Base-by-base conservation (phyloP, 2,797 vertebrate species). In the Urosaurus nigricauda region DNA sequence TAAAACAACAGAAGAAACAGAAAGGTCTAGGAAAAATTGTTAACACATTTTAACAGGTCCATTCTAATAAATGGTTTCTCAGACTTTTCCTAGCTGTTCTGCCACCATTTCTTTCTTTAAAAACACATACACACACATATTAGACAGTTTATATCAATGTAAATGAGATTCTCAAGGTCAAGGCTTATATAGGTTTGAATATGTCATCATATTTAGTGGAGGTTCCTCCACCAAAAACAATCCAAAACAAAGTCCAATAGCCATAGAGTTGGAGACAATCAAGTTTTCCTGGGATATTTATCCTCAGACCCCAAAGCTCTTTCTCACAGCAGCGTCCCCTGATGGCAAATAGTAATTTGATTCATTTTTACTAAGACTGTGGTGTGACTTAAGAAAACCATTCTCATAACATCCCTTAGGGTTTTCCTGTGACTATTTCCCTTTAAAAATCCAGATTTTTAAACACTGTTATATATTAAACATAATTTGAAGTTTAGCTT, bases 61-160 rank as follows among this genome's bases (percentile, higher is more conserved):
- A 91, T 90, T 94, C 95, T 93, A 86, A 85, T 82, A 81, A 92
- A 83, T 79, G 26, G 35, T 89, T 65, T 71, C 79, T 78, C 65
- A 90, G 89, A 29, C 35, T 81, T 26, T 90, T 88, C 56, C 12
- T 81, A 56, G 73, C 19, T 19, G 9, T 80, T 92, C 73, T 90
- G 87, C 26, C 86, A 21, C 47, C 92, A 82, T 21, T 51, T 51
- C 9, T 51, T 51, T 43, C 26, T 43, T 87, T 90, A 70, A 90
- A 79, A 79, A 79, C 11, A 17, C 14, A 60, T 12, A 47, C 9
- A 79, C 11, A 17, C 14, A 60, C 21, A 47, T 21, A 21, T 14
- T 83, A 47, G 14, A 65, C 6, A 47, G 2, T 21, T 40, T 17
- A 43, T 29, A 40, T 14, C 43, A 51, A 47, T 47, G 82, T 19